Conservation (phyloP, 2,113 vertebrate species). For the Columba janthina region DNA sequence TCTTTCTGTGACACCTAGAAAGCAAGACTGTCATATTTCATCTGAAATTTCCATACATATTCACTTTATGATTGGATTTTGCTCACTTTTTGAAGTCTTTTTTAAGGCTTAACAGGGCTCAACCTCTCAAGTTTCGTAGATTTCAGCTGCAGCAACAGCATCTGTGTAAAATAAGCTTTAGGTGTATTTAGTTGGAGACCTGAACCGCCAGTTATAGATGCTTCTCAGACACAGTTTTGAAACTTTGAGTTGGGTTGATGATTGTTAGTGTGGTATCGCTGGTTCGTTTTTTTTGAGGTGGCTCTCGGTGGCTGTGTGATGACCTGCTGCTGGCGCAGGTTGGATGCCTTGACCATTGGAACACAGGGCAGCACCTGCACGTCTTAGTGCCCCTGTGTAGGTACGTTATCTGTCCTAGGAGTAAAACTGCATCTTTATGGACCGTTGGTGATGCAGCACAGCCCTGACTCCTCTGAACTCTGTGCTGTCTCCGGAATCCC, state of each 20-base stretch:
- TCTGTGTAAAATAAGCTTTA: not conserved
- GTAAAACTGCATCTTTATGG: not conserved
- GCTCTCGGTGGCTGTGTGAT: not conserved
- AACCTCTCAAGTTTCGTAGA: not conserved
- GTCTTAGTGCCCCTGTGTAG: no score
- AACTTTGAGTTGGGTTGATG: not conserved
- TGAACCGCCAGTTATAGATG: not conserved
- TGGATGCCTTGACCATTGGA: not conserved
- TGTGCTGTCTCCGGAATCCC: not conserved
- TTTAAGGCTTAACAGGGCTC: not conserved
- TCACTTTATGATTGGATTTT: not conserved
- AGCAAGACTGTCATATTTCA: not conserved
- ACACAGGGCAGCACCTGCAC: not conserved
- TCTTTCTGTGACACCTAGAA: not conserved
- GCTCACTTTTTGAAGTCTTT: not conserved
- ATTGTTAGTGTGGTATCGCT: not conserved
- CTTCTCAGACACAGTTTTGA: not conserved
- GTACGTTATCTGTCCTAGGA: not conserved
- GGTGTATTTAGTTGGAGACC: not conserved
- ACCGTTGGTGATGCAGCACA: not conserved
- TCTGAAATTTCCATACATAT: not conserved
- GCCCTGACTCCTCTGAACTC: not conserved
- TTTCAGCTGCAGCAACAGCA: not conserved
- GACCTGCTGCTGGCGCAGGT: accelerated
- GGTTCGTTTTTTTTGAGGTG: not conserved